A percentile compares a stretch with the other conserved stretches of the same genome.
Conservation (phyloP, 2,888 invertebrate species). For the Sesamia inferens region DNA sequence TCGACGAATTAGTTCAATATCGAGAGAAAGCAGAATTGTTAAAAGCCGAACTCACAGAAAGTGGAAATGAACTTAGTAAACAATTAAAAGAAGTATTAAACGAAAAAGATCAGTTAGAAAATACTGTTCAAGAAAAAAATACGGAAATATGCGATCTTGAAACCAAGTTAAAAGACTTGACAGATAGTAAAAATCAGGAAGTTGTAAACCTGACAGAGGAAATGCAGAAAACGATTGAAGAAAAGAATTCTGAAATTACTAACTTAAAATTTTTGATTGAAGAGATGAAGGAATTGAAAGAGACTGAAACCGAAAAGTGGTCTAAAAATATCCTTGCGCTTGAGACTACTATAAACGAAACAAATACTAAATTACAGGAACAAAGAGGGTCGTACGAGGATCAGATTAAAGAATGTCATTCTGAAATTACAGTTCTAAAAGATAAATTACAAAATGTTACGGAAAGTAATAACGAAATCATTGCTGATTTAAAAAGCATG, state of each 20-base stretch:
- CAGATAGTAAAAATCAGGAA: conserved; percentile 65
- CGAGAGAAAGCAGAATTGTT: conserved; percentile 58
- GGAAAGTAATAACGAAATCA: conserved; percentile 77
- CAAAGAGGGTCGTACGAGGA: conserved; percentile 84
- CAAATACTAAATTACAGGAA: conserved; percentile 67
- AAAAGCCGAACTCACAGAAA: conserved; percentile 59
- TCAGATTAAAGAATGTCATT: conserved; percentile 80
- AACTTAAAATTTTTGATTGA: conserved; percentile 65
- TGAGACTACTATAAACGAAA: conserved; percentile 63
- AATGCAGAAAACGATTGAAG: conserved; percentile 54
- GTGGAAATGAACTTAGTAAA: conserved; percentile 61
- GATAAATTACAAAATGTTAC: conserved; percentile 83
- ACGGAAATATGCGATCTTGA: conserved; percentile 62
- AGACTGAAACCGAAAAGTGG: conserved; percentile 64
- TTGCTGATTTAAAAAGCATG: conserved; percentile 75
- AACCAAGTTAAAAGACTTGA: conserved; percentile 65
- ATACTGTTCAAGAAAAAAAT: conserved; percentile 63
- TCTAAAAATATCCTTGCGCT: conserved; percentile 66
- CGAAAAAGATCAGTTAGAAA: conserved; percentile 58
- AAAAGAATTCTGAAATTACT: conserved; percentile 68
- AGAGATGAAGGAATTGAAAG: conserved; percentile 68
- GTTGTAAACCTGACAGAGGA: conserved; percentile 66
- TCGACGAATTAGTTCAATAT: conserved; percentile 65
- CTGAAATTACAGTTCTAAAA: conserved; percentile 78
- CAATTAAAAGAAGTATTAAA: conserved; percentile 59